Base-by-base conservation (phyloP, 2,113 vertebrate species). In the Zosterops japonicus region DNA sequence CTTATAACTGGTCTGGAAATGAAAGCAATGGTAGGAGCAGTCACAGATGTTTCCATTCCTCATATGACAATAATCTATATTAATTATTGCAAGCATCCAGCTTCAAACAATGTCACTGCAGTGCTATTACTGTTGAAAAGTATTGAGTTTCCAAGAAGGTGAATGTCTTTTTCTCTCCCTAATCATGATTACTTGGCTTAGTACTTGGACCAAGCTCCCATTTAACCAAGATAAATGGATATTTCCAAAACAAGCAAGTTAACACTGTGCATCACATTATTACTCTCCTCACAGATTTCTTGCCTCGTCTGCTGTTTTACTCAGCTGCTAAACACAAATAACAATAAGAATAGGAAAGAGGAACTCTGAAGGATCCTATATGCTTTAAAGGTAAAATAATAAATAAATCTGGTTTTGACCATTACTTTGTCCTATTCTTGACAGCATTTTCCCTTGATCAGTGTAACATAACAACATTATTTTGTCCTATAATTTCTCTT, bases 161-260 rank as follows among this genome's bases (percentile, higher is more conserved):
- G 72, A 90, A 94, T 92, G 72, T 94, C 94, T 97, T 90, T 86
- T 92, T 95, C 81, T 91, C 81, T 61, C 36, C 18, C 56, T 94
- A 95, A 93, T 97, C 72, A 95, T 92, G 86, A 95, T 96, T 96
- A 87, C 95, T 96, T 33, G 86, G 64, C 80, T 92, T 89, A 93
- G 74, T 59, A 93, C 82, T 86, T 59, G 82, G 49, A 31, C 94
- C 93, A 71, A 92, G 83, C 59, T 77, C 90, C 93, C 53, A 44
- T 87, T 83, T 85, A 95, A 93, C 91, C 50, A 84, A 88, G 95
- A 97, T 76, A 93, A 91, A 95, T 92, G 78, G 59, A 16, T 87
- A 87, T 68, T 93, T 87, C 65, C 89, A 80, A 91, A 72, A 85
- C 44, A 78, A 88, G 69, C 2, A 7, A 89, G 86, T 96, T 97